Conservation (phyloP, 2,797 vertebrate genomes). For the Myotis vivesi region DNA sequence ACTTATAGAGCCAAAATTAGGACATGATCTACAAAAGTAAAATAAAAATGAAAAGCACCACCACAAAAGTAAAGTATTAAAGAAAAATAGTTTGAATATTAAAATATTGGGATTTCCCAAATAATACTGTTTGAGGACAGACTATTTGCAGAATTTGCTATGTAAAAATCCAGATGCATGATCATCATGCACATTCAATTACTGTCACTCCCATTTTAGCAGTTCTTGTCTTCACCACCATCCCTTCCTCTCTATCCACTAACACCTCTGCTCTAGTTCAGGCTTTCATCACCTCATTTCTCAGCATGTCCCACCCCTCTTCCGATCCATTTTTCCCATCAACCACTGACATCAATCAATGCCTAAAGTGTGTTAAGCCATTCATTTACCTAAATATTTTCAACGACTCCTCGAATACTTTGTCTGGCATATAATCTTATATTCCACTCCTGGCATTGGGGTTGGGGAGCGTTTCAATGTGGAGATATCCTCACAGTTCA, state of each 20-base stretch:
- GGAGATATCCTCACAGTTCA: neutral
- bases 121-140: neutral
- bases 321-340: neutral
- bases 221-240: neutral
- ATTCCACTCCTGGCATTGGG: neutral
- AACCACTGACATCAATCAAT: neutral
- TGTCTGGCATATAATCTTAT: neutral
- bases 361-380: neutral
- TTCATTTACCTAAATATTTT: constrained; percentile 4
- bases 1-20: neutral
- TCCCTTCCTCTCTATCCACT: neutral
- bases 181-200: neutral
- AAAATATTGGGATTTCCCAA: neutral
- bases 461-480: neutral
- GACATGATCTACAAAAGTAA: neutral
- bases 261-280: neutral
- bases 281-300: neutral
- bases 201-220: neutral
- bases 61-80: neutral
- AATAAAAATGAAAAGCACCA: neutral
- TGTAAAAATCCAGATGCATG: neutral
- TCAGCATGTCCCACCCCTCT: neutral
- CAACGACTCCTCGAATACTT: neutral
- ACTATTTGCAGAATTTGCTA: neutral
- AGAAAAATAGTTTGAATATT: neutral